Base-by-base conservation (phyloP, 2,888 invertebrate genomes). In the Sinelater perroti region DNA sequence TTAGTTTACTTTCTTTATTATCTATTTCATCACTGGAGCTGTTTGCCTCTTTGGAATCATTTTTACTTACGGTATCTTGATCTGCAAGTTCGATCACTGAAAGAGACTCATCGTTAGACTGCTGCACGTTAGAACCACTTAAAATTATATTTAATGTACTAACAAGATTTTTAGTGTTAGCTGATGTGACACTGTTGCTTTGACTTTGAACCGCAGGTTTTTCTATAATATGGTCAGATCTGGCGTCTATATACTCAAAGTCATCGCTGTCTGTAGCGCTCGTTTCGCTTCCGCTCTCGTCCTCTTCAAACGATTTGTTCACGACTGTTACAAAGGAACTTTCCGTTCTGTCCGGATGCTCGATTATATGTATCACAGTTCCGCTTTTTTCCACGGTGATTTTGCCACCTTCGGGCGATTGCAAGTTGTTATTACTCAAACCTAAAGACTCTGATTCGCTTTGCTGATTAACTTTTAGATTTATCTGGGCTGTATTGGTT, bases 301-400 rank as follows among this genome's bases (percentile, higher is more conserved):
- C 56, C 6, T 13, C 56, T 42, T 62, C 62, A 56, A 61, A 64
- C 1, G 58, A 55, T 44, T 58, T 61, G 31, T 57, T 57, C 6
- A 57, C 51, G 11, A 46, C 20, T 1, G 57, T 56, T 28, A 42
- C 28, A 18, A 36, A 20, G 1, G 44, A 28, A 36, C 51, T 52
- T 16, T 61, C 53, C n/a, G 54, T 53, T 21, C 13, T 20, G 2
- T 14, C 20, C 18, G 52, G 28, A 16, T 53, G 40, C 11, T 75
- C 73, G 6, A 71, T 65, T 11, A 77, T 72, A 63, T 77, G 74
- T 33, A 76, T 77, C 1, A 77, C 77, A 1, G 77, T 77, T 60
- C 75, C 75, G 61, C 77, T 78, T 66, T 77, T 78, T 63, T 77
- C 77, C 13, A 77, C 72, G 26, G 75, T 73, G 42, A 72, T 64